A percentile compares a stretch with the other conserved stretches of the same genome.
phyloP scores from a whole-genome alignment of 2,888 invertebrate genomes.

The Acanthosoma haemorrhoidale region DNA sequence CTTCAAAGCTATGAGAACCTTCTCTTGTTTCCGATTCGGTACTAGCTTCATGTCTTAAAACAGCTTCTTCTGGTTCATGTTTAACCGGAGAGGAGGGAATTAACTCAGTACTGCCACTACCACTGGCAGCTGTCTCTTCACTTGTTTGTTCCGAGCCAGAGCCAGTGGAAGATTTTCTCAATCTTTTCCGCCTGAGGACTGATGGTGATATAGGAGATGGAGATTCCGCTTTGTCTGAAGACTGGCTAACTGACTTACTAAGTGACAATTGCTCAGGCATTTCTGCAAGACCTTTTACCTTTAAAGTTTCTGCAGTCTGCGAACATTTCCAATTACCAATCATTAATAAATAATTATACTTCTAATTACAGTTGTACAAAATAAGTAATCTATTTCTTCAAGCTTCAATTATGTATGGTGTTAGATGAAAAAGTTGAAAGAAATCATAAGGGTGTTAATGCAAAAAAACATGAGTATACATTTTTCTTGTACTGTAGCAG shows the following conservation, averaged over 20 bases:
- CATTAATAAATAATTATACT: background rate
- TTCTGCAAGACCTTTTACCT: constrained; percentile 83
- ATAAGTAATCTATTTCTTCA: too few relatives aligned
- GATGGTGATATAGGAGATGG: constrained; percentile 55
- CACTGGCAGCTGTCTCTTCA: constrained; percentile 38
- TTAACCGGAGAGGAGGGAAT: constrained; percentile 45
- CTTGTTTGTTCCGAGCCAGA: constrained; percentile 50
- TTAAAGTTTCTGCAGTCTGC: constrained; percentile 78
- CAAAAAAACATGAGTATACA: background rate
- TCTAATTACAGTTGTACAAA: too few relatives aligned
- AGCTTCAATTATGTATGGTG: too few relatives aligned
- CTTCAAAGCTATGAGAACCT: constrained; percentile 36
- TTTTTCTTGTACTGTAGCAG: too few relatives aligned
- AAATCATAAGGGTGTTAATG: too few relatives aligned
- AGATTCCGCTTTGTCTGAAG: constrained; percentile 48
- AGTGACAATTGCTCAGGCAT: constrained; percentile 61
- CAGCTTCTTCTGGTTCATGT: constrained; percentile 46
- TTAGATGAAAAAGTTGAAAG: too few relatives aligned
- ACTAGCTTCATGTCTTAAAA: constrained; percentile 48
- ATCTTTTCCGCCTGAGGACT: constrained; percentile 56
- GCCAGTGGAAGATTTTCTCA: constrained; percentile 62
- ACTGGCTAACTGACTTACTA: constrained; percentile 55
- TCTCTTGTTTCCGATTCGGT: constrained; percentile 49
- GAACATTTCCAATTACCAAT: constrained; percentile 43
- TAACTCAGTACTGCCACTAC: constrained; percentile 32